Evolutionary conservation across 2,113 vertebrate species (phyloP), one percentile per base, ranked within the genome.

Genomic region (Neodon shergylaensis): DNA sequence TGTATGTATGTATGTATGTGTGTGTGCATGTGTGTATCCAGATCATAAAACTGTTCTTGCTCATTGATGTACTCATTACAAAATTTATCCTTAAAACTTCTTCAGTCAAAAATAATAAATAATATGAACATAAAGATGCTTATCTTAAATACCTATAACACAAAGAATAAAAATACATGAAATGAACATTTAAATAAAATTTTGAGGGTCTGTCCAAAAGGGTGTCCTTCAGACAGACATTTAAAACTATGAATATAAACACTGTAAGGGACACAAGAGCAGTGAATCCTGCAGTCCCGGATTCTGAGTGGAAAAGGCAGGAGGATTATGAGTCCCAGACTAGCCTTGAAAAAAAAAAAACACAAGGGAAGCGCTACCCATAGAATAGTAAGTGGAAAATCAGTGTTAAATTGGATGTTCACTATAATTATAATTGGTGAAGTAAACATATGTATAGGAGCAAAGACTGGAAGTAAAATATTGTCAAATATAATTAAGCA

Each of bases 81-180:
- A 21, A 88, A 74, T 6, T 78, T 65, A 90, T 22, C 26, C 14
- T 70, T 44, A 70, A 90, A 93, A 85, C 68, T 0, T 33, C 91
- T 73, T 93, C n/a, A 70, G 58, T 63, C 68, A 89, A 86, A 93
- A 95, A 87, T 66, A 93, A 92, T 68, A 93, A 96, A 87, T 68
- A 94, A 91, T 68, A 87, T 39, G n/a, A 47, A 31, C 66, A 77
- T 86, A 14, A 84, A 87, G 26, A 87, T 83, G 7, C 33, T 76
- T 87, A 72, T 6, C 26, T 85, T 88, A 79, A 92, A 86, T 13
- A 47, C 22, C n/a, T 66, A 42, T 65, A 54, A 76, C 33, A 54
- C 66, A 42, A 66, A 83, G 77, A 92, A 86, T 49, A 68, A 91
- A 73, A 92, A 74, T 11, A 36, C 42, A 90, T 65, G 77, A 91